Conservation (phyloP, 2,113 vertebrate species). For the Carettochelys insculpta region DNA sequence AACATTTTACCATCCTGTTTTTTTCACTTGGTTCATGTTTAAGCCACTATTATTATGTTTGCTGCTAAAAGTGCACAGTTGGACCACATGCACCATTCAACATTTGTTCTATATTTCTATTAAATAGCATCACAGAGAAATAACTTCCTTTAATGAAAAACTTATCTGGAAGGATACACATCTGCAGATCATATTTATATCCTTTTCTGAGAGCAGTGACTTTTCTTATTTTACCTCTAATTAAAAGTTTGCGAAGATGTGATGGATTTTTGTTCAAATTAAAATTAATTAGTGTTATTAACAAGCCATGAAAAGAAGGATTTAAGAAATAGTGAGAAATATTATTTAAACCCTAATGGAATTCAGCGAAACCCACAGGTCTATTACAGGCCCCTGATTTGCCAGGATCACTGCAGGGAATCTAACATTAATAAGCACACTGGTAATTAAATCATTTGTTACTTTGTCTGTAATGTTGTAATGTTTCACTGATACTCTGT, state of each 20-base stretch:
- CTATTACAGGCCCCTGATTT: conserved; percentile 85
- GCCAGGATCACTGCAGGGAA: conserved; percentile 87
- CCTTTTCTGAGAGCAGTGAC: conserved; percentile 73
- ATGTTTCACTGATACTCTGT: conserved; percentile 88
- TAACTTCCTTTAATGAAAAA: conserved; percentile 72
- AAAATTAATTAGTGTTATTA: conserved; percentile 88
- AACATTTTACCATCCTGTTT: conserved; percentile 75
- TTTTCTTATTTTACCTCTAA: conserved; percentile 82
- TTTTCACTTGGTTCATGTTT: conserved; percentile 65
- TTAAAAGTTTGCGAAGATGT: conserved; percentile 86
- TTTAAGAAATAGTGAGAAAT: conserved; percentile 88
- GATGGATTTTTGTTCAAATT: conserved; percentile 82
- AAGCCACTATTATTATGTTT: conserved; percentile 75
- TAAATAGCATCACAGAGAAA: conserved; percentile 70
- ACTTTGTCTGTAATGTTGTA: conserved; percentile 86
- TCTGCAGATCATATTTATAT: conserved; percentile 68
- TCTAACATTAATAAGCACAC: conserved; percentile 88
- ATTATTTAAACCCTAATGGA: conserved; percentile 90
- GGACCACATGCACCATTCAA: conserved; percentile 67
- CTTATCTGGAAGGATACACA: conserved; percentile 68
- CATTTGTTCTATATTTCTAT: conserved; percentile 73
- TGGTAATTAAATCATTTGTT: conserved; percentile 91
- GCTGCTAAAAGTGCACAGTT: conserved; percentile 63
- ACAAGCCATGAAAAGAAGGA: conserved; percentile 83
- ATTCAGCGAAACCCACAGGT: conserved; percentile 87